A percentile compares a stretch with the other conserved stretches of the same genome.
phyloP scores from a whole-genome alignment of 2,888 invertebrate species.

The Lasioglossum pauxillum region DNA sequence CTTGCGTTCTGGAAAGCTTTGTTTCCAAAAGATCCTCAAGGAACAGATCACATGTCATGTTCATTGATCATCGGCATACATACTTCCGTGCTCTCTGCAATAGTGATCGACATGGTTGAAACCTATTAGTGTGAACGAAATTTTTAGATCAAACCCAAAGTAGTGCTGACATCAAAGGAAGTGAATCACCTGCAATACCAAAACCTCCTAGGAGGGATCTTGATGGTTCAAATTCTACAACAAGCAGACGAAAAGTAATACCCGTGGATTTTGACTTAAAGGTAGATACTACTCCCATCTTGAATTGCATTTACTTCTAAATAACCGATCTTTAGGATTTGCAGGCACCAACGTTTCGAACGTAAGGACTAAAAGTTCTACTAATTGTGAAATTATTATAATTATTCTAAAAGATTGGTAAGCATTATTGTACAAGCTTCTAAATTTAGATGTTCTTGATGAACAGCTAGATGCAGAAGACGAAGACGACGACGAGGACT shows the following conservation, averaged over 20 bases:
- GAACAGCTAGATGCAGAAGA: slow-evolving; percentile 77
- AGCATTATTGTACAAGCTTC: neutral
- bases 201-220: slow-evolving; percentile 70
- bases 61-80: slow-evolving; percentile 49
- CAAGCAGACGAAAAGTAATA: slow-evolving; percentile 75
- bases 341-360: neutral
- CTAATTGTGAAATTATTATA: neutral
- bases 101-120: neutral
- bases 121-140: slow-evolving; percentile 1
- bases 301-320: neutral
- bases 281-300: slow-evolving; percentile 58
- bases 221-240: slow-evolving; percentile 48
- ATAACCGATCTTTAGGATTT: neutral
- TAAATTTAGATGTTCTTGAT: neutral
- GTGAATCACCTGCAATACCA: slow-evolving; percentile 54
- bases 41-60: slow-evolving; percentile 32
- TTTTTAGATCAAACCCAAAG: slow-evolving; percentile 70
- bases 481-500: slow-evolving; percentile 85
- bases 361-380: neutral
- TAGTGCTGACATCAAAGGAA: slow-evolving; percentile 53
- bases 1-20: neutral
- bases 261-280: slow-evolving; percentile 82
- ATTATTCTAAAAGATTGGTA: neutral
- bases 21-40: neutral
- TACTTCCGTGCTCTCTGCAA: slow-evolving; percentile 9